A percentile compares a stretch with the other conserved stretches of the same genome.
Conservation (phyloP, 2,888 invertebrate species). For the Habroteleia sp. region DNA sequence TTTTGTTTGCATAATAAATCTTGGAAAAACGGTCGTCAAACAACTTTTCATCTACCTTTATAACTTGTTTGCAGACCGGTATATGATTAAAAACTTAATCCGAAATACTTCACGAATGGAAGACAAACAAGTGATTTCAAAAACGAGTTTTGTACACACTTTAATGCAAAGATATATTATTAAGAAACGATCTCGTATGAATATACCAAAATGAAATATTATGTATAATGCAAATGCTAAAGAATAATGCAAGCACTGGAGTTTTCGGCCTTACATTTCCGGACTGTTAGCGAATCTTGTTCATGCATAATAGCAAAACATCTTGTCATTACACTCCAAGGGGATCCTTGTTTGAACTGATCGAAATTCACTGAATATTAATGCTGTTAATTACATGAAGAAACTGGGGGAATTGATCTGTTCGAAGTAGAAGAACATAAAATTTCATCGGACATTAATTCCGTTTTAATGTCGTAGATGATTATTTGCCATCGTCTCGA, state of each 20-base stretch:
- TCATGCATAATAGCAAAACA: not conserved
- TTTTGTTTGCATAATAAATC: too few relatives aligned
- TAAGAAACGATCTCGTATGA: conserved; percentile 18
- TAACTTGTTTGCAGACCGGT: conserved; percentile 6
- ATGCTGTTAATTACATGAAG: too few relatives aligned
- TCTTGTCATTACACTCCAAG: not conserved
- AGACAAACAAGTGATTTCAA: conserved; percentile 14
- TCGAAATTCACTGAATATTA: too few relatives aligned
- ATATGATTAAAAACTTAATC: conserved; percentile 3
- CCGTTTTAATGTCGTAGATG: too few relatives aligned
- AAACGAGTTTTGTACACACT: conserved; percentile 2
- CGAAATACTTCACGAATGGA: conserved; percentile 12
- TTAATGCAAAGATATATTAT: conserved; percentile 12
- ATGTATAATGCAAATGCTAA: conserved; percentile 21
- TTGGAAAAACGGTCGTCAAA: conserved; percentile 12
- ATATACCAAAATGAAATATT: conserved; percentile 23
- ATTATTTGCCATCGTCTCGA: too few relatives aligned
- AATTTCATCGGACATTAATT: too few relatives aligned
- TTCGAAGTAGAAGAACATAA: too few relatives aligned
- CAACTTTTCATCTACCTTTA: conserved; percentile 7
- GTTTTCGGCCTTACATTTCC: conserved; percentile 23
- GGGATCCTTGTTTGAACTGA: too few relatives aligned
- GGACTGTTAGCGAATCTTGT: conserved; percentile 11
- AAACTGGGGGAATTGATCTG: too few relatives aligned
- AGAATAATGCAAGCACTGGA: conserved; percentile 29